Conservation (phyloP, 2,113 vertebrate genomes). For the Columba janthina region DNA sequence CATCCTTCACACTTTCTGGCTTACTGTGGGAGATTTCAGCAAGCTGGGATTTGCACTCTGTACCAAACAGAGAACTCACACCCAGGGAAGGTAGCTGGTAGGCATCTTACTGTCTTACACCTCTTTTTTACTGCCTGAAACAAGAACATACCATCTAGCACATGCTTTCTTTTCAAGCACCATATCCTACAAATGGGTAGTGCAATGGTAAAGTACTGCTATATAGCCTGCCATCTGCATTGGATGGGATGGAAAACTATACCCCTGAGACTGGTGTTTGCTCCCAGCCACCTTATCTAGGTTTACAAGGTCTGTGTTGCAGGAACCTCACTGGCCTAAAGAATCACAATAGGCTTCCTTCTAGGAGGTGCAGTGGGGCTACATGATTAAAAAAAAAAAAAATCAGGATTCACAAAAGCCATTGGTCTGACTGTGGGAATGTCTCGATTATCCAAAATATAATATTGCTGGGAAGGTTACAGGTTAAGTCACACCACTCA, state of each 20-base stretch:
- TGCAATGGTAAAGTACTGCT: not conserved
- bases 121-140: not conserved
- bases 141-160: not conserved
- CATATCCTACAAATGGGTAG: not conserved
- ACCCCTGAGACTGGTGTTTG: not conserved
- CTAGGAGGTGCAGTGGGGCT: not conserved
- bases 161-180: not conserved
- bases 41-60: not conserved
- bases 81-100: not conserved
- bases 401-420: not conserved
- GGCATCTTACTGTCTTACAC: not conserved
- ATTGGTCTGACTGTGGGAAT: not conserved
- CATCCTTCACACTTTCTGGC: not conserved
- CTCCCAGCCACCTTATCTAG: not conserved
- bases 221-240: not conserved
- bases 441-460: not conserved
- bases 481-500: not conserved
- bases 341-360: not conserved
- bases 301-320: not conserved
- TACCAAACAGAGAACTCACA: not conserved
- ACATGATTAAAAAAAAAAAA: not conserved
- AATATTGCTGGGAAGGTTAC: not conserved
- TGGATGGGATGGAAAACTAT: not conserved
- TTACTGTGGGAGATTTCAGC: not conserved
- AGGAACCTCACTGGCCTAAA: not conserved